Percentiles rank a stretch among this genome's conserved stretches.
Evolutionary conservation across 2,888 invertebrate species (phyloP).

Genomic region (Cataglyphis altisquamis): DNA sequence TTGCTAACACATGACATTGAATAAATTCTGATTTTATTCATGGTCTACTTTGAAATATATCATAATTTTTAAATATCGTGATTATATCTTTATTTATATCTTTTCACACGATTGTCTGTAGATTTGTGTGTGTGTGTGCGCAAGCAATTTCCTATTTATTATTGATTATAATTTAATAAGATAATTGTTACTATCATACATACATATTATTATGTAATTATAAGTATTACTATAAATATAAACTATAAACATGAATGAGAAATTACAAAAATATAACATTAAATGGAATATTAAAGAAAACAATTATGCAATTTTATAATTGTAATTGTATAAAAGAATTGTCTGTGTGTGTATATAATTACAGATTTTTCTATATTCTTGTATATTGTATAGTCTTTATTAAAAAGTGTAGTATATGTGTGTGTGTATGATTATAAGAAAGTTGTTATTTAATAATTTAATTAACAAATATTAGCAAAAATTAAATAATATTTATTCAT

Average conservation of each 20-base stretch:
- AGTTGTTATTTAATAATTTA: constrained; percentile 3
- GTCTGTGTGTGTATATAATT: not conserved
- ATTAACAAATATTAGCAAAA: constrained; percentile 50
- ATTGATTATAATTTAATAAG: constrained; percentile 2
- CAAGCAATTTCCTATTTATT: not conserved
- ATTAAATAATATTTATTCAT: constrained; percentile 47
- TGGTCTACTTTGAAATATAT: constrained; percentile 1
- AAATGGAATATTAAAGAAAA: not conserved
- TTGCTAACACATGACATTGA: not conserved
- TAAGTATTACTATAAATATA: not conserved
- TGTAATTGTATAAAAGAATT: not conserved
- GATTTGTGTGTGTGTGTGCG: not conserved
- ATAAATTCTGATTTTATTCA: constrained; percentile 19
- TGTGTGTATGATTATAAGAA: not conserved
- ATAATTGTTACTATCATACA: not conserved
- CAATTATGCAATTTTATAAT: not conserved
- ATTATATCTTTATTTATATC: not conserved
- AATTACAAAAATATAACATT: not conserved
- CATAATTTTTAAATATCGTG: not conserved
- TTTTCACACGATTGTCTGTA: not conserved
- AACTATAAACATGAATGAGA: not conserved
- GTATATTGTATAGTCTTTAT: not conserved
- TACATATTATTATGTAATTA: not conserved
- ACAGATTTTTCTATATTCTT: not conserved
- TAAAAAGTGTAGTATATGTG: no score